A percentile compares a stretch with the other conserved stretches of the same genome.
These are phyloP conservation scores for Cantharis lateralis DNA, from an alignment of 2,888 invertebrate genomes.

Conservation along the genomic window DNA sequence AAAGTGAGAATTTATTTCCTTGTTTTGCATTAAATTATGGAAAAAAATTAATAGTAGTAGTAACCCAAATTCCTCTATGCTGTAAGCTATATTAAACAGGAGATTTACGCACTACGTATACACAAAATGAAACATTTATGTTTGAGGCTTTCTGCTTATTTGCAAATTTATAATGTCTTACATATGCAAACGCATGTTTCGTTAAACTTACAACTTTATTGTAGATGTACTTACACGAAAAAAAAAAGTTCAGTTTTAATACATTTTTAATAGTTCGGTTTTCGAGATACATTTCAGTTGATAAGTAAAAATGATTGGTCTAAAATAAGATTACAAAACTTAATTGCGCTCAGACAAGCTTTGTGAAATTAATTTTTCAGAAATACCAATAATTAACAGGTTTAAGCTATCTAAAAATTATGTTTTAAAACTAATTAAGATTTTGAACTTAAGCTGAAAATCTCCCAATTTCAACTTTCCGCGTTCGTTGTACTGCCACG, in stretches of 20 bases:
- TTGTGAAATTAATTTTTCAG: background rate
- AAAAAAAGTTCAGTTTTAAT: background rate
- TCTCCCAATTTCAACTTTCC: background rate
- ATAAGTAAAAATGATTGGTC: background rate
- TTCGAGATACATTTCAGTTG: background rate
- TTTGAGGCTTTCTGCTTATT: slow-evolving; percentile 6
- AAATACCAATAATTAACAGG: background rate
- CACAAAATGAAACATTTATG: slow-evolving; percentile 27
- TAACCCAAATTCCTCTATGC: slow-evolving; percentile 10
- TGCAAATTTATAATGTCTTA: slow-evolving; percentile 1
- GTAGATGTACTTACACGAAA: background rate
- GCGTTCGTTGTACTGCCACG: too few species aligned
- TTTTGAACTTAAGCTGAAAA: background rate
- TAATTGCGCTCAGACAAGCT: background rate
- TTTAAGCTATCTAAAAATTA: background rate
- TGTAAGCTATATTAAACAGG: slow-evolving; percentile 21
- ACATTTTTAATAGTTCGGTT: background rate
- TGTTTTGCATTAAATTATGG: background rate
- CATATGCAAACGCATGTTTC: background rate
- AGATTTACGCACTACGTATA: slow-evolving; percentile 13
- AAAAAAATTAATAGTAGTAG: background rate
- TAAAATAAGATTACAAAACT: background rate
- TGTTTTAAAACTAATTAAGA: background rate
- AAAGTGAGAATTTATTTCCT: background rate
- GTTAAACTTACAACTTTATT: background rate